Evolutionary conservation across 2,113 vertebrate genomes (phyloP).

Genomic region (Saccopteryx bilineata): DNA sequence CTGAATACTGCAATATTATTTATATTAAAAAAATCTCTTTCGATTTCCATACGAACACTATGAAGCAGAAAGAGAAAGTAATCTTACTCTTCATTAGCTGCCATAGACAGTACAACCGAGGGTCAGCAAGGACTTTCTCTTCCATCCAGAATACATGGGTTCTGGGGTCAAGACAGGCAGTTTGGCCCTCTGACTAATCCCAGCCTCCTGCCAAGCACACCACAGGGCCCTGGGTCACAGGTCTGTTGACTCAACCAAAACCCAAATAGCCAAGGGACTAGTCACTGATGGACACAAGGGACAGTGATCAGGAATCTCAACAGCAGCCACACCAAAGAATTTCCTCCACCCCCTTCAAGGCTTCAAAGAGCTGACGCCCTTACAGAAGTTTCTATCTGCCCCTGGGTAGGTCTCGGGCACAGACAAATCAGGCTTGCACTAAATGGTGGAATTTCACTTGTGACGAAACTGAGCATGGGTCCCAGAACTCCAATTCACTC

Average conservation of each 20-base stretch:
- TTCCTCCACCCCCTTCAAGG: not conserved
- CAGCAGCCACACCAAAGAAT: not conserved
- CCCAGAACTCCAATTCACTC: not conserved
- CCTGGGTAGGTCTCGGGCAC: not conserved
- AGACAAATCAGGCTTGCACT: not conserved
- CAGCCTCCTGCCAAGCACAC: not conserved
- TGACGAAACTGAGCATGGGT: not conserved
- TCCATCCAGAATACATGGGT: not conserved
- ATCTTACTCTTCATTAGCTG: not conserved
- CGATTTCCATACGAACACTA: not conserved
- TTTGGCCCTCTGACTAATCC: constrained; percentile 41
- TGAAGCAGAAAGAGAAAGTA: not conserved
- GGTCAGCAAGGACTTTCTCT: constrained; percentile 8
- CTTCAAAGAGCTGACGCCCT: not conserved
- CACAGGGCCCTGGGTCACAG: not conserved
- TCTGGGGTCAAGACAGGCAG: not conserved
- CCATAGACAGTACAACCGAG: not conserved
- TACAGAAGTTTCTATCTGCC: not conserved
- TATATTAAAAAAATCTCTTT: not conserved
- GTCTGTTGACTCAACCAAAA: constrained; percentile 58
- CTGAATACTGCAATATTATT: not conserved
- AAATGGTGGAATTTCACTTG: not conserved
- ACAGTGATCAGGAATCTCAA: not conserved
- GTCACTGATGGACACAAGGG: not conserved
- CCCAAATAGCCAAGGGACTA: constrained; percentile 35